These are phyloP conservation scores for Arctocebus calabarensis DNA, from an alignment of 2,797 vertebrate species.

Conservation along the genomic window DNA sequence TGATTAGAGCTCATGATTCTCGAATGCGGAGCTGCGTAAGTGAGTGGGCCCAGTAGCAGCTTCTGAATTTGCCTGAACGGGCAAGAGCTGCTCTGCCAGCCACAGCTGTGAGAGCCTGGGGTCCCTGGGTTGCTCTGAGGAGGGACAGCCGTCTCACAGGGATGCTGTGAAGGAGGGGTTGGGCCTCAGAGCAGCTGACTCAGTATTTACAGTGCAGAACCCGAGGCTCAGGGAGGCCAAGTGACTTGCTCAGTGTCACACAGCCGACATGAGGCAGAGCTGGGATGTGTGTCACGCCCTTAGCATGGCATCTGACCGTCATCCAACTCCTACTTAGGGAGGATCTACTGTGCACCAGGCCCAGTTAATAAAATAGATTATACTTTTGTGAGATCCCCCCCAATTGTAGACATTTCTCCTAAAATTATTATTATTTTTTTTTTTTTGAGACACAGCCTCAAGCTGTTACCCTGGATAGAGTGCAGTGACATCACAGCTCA, in stretches of 20 bases:
- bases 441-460: too few relatives aligned
- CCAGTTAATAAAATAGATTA: too few relatives aligned
- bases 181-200: background rate
- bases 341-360: background rate
- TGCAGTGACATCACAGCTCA: too few relatives aligned
- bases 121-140: background rate
- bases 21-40: accelerated
- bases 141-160: accelerated
- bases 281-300: too few relatives aligned
- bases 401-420: background rate
- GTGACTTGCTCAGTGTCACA: background rate
- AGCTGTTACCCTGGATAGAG: too few relatives aligned
- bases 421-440: too few relatives aligned
- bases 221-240: background rate
- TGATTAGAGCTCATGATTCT: background rate
- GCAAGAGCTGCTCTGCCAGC: background rate
- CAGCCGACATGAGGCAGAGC: background rate
- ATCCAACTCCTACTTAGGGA: background rate
- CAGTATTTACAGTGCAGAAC: accelerated
- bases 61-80: background rate
- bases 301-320: background rate
- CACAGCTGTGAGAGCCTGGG: accelerated
- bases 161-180: background rate
- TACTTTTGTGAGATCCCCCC: background rate
- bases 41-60: accelerated